phyloP scores from a whole-genome alignment of 2,797 vertebrate species.

The Lepilemur ruficaudatus region DNA sequence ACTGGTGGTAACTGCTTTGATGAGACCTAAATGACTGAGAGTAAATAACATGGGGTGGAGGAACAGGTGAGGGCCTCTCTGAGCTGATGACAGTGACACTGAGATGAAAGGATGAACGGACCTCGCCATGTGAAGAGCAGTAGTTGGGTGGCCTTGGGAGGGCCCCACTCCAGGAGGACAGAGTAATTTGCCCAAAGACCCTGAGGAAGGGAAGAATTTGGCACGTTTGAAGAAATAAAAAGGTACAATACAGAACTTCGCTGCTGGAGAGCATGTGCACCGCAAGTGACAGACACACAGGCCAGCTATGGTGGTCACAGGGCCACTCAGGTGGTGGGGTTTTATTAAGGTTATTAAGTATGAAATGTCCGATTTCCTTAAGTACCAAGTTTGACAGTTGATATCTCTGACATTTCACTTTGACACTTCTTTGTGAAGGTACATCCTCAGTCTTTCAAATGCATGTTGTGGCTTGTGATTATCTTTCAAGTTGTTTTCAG shows the following conservation, averaged over 20 bases:
- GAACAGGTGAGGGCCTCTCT: not conserved
- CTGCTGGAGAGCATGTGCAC: not conserved
- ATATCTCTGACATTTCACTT: no score
- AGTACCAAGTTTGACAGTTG: no score
- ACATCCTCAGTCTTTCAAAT: no score
- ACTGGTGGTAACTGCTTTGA: not conserved
- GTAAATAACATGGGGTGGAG: not conserved
- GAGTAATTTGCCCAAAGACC: not conserved
- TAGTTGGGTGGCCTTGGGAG: not conserved
- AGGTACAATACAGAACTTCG: not conserved
- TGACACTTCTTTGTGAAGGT: no score
- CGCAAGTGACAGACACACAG: not conserved
- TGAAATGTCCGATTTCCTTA: no score
- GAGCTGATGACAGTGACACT: not conserved
- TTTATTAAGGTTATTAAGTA: no score
- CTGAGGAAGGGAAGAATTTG: not conserved
- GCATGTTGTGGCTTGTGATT: no score
- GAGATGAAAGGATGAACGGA: not conserved
- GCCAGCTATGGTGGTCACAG: not conserved
- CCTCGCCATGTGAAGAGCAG: not conserved
- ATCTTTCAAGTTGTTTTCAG: no score
- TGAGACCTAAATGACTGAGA: not conserved
- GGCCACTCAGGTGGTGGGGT: rapidly evolving
- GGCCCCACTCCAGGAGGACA: not conserved
- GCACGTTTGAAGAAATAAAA: not conserved